Evolutionary conservation across 2,888 invertebrate species (phyloP).

Genomic region (Parelbella ahira): DNA sequence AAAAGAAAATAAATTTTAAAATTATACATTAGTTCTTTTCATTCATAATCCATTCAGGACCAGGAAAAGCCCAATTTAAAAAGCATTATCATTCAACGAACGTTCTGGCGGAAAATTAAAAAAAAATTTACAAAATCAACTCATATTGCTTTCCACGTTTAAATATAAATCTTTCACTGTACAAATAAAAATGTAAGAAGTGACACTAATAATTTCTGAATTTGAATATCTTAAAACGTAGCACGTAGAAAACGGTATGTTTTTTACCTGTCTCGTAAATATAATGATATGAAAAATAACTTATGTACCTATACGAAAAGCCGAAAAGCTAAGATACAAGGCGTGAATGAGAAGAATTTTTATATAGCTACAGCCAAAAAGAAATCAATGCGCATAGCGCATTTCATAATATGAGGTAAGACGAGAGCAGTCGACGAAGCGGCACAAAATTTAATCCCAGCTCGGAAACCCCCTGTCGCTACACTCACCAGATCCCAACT

Average conservation of each 20-base stretch:
- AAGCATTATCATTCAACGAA: slow-evolving; percentile 56
- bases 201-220: too few relatives aligned
- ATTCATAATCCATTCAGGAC: slow-evolving; percentile 41
- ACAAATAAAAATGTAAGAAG: too few relatives aligned
- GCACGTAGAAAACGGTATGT: slow-evolving; percentile 7
- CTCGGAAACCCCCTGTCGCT: slow-evolving; percentile 25
- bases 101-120: slow-evolving; percentile 66
- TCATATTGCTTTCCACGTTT: slow-evolving; percentile 36
- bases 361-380: slow-evolving; percentile 39
- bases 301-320: slow-evolving; percentile 4
- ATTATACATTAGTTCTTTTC: too few relatives aligned
- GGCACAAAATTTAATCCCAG: slow-evolving; percentile 43
- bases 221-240: not conserved
- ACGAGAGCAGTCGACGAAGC: slow-evolving; percentile 33
- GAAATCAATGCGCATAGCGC: slow-evolving; percentile 41
- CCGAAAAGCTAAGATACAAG: slow-evolving; percentile 33
- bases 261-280: not conserved
- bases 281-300: slow-evolving; percentile 1
- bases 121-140: slow-evolving; percentile 55
- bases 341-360: slow-evolving; percentile 39
- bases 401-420: slow-evolving; percentile 40
- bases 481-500: slow-evolving; percentile 29
- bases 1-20: too few relatives aligned
- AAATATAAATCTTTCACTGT: too few relatives aligned
- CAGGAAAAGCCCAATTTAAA: slow-evolving; percentile 55